Conservation (phyloP, 2,113 vertebrate genomes). For the Tautogolabrus adspersus region DNA sequence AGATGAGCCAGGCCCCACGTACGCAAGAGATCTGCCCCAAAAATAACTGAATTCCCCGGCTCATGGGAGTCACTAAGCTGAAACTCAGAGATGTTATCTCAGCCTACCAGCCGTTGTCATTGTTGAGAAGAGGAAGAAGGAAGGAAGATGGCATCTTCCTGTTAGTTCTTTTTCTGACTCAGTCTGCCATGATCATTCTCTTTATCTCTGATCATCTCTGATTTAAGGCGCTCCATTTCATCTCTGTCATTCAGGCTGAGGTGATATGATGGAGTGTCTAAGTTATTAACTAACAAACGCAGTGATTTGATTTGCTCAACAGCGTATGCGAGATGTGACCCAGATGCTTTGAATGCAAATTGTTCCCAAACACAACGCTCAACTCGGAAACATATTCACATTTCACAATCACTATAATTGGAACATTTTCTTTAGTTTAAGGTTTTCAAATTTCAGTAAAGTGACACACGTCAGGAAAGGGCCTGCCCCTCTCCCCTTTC, state of each 20-base stretch:
- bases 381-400: conserved; percentile 5
- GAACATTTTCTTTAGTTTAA: conserved; percentile 31
- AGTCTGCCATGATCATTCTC: conserved; percentile 33
- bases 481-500: conserved; percentile 24
- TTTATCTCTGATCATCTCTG: conserved; percentile 43
- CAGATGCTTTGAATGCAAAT: conserved; percentile 31
- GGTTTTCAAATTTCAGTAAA: conserved; percentile 50
- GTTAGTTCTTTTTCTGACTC: conserved; percentile 59
- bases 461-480: conserved; percentile 58
- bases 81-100: conserved; percentile 70
- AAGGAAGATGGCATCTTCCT: conserved; percentile 68
- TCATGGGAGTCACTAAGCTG: conserved; percentile 47
- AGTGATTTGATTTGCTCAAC: conserved; percentile 30
- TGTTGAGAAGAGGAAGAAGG: conserved; percentile 55
- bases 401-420: conserved; percentile 53
- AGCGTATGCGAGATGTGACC: conserved; percentile 7
- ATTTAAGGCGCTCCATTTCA: conserved; percentile 18
- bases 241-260: conserved; percentile 37
- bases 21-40: conserved; percentile 63
- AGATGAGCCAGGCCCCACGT: conserved; percentile 69
- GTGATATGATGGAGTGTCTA: conserved; percentile 29
- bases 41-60: conserved; percentile 53
- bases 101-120: conserved; percentile 28
- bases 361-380: conserved; percentile 16
- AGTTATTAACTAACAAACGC: conserved; percentile 27